Percentiles rank a stretch among this genome's conserved stretches.
Evolutionary conservation across 2,113 vertebrate genomes (phyloP).

Genomic region (Polypterus bichir): DNA sequence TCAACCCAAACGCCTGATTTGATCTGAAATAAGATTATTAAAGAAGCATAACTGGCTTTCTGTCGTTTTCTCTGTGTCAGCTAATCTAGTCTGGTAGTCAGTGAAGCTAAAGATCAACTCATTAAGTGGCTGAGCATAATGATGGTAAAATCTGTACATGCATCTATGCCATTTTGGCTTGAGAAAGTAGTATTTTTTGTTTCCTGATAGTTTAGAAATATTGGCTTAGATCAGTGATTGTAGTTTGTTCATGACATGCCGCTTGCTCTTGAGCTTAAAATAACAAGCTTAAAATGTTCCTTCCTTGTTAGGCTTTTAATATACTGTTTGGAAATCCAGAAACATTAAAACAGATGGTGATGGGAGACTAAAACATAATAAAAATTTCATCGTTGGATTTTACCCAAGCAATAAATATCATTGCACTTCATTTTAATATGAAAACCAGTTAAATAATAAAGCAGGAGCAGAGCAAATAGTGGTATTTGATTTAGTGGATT

Average conservation of each 20-base stretch:
- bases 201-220: slow-evolving; percentile 16
- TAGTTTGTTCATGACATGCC: slow-evolving; percentile 19
- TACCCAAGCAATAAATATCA: slow-evolving; percentile 44
- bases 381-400: slow-evolving; percentile 31
- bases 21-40: slow-evolving; percentile 23
- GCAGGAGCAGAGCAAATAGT: no score
- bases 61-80: slow-evolving; percentile 19
- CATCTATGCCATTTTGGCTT: slow-evolving; percentile 29
- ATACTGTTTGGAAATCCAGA: slow-evolving; percentile 16
- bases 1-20: slow-evolving; percentile 5
- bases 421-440: slow-evolving; percentile 37
- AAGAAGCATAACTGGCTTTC: slow-evolving; percentile 26
- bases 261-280: slow-evolving; percentile 20
- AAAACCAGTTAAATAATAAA: slow-evolving; percentile 10
- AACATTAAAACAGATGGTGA: slow-evolving; percentile 33
- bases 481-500: no score
- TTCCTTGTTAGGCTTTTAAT: slow-evolving; percentile 27
- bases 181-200: slow-evolving; percentile 15
- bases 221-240: slow-evolving; percentile 27
- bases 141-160: slow-evolving; percentile 35
- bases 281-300: slow-evolving; percentile 25
- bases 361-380: slow-evolving; percentile 21
- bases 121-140: slow-evolving; percentile 36
- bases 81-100: slow-evolving; percentile 20
- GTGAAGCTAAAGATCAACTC: slow-evolving; percentile 33